A percentile compares a stretch with the other conserved stretches of the same genome.
Evolutionary conservation across 2,888 invertebrate genomes (phyloP).

Genomic region (Harmothoe impar): DNA sequence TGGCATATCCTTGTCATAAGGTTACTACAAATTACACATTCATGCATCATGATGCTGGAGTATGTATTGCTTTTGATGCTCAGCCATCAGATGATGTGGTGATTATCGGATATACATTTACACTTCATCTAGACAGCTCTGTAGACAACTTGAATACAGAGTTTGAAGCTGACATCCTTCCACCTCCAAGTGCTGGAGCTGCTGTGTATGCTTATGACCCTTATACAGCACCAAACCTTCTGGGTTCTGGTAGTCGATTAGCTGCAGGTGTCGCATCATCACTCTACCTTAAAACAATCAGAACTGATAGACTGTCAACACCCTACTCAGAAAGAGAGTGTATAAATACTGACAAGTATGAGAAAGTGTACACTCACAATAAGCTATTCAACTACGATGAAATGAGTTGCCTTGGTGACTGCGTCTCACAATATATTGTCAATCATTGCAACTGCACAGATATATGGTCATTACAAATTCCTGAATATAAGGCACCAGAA

Average conservation of each 20-base stretch:
- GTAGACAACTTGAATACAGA: neutral
- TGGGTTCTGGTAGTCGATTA: neutral
- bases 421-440: neutral
- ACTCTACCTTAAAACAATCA: neutral
- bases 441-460: conserved; percentile 1
- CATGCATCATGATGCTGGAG: too few species aligned
- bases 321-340: conserved; percentile 9
- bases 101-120: neutral
- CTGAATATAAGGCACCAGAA: neutral
- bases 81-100: neutral
- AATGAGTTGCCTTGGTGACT: neutral
- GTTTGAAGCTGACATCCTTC: neutral
- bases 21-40: too few species aligned
- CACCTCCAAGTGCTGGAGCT: neutral
- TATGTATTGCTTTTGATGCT: too few species aligned
- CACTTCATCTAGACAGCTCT: neutral
- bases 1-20: too few species aligned
- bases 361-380: neutral
- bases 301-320: neutral
- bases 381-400: neutral
- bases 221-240: neutral
- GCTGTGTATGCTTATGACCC: neutral
- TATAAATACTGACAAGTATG: neutral
- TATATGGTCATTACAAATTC: neutral
- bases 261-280: neutral